A percentile compares a stretch with the other conserved stretches of the same genome.
Conservation (phyloP, 1,140 invertebrate species). For the Carposina sasakii region DNA sequence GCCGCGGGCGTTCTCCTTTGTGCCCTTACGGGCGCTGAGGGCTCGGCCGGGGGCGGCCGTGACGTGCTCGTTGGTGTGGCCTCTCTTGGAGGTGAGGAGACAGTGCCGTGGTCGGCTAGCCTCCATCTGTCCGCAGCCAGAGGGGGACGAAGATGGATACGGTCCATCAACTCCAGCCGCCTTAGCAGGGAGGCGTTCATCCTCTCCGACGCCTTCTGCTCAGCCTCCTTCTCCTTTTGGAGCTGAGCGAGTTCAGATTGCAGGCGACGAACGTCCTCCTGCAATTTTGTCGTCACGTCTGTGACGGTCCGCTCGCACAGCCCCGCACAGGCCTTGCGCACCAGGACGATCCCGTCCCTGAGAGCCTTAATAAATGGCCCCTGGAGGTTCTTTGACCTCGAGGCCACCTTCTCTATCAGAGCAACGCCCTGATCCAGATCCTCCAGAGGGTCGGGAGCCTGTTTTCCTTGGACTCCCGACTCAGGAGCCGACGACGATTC, state of each 20-base stretch:
- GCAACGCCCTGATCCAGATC: not conserved
- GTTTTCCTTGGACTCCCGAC: not conserved
- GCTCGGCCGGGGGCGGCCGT: too few relatives aligned
- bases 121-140: too few relatives aligned
- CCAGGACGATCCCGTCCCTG: too few relatives aligned
- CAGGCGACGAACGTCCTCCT: not conserved
- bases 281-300: not conserved
- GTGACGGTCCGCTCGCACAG: not conserved
- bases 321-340: not conserved
- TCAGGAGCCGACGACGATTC: too few relatives aligned
- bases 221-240: not conserved
- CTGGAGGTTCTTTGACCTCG: not conserved
- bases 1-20: too few relatives aligned
- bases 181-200: not conserved
- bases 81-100: too few relatives aligned
- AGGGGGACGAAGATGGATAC: too few relatives aligned
- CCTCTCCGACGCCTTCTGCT: not conserved
- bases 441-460: not conserved
- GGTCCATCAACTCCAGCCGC: not conserved
- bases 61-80: too few relatives aligned
- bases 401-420: not conserved
- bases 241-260: too few relatives aligned
- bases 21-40: too few relatives aligned
- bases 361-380: not conserved
- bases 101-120: too few relatives aligned